Conservation (phyloP, 2,113 vertebrate species). For the Perca fluviatilis region DNA sequence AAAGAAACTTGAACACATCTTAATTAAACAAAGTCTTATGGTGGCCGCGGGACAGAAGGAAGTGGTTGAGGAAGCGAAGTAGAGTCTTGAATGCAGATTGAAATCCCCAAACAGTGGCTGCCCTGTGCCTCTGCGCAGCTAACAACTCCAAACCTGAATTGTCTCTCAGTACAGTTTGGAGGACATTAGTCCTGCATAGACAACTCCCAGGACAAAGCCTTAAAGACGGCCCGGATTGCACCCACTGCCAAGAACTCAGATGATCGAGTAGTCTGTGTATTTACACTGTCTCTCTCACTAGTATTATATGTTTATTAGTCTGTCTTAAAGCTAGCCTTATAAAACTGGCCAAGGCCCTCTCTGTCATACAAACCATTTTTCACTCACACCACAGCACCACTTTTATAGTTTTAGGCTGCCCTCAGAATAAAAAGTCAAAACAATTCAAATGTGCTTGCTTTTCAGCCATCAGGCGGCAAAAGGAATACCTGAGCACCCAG, state of each 20-base stretch:
- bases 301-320: conserved; percentile 63
- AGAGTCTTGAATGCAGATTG: conserved; percentile 49
- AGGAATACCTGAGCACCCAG: conserved; percentile 41
- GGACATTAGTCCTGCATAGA: conserved; percentile 46
- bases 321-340: conserved; percentile 44
- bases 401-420: conserved; percentile 49
- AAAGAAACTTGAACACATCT: conserved; percentile 23
- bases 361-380: conserved; percentile 51
- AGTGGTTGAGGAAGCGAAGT: conserved; percentile 22
- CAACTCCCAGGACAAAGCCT: conserved; percentile 45
- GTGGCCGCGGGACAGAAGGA: conserved; percentile 23
- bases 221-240: conserved; percentile 15
- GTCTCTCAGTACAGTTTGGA: conserved; percentile 43
- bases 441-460: conserved; percentile 46
- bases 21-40: conserved; percentile 14
- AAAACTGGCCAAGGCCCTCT: conserved; percentile 53
- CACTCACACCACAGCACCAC: conserved; percentile 21
- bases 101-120: conserved; percentile 43
- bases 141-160: conserved; percentile 33
- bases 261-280: conserved; percentile 49
- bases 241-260: conserved; percentile 23
- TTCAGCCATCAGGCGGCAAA: conserved; percentile 42
- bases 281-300: conserved; percentile 48
- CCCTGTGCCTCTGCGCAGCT: conserved; percentile 14
- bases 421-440: conserved; percentile 41